Conservation (phyloP, 2,797 vertebrate genomes). For the Chromobotia macracanthus region DNA sequence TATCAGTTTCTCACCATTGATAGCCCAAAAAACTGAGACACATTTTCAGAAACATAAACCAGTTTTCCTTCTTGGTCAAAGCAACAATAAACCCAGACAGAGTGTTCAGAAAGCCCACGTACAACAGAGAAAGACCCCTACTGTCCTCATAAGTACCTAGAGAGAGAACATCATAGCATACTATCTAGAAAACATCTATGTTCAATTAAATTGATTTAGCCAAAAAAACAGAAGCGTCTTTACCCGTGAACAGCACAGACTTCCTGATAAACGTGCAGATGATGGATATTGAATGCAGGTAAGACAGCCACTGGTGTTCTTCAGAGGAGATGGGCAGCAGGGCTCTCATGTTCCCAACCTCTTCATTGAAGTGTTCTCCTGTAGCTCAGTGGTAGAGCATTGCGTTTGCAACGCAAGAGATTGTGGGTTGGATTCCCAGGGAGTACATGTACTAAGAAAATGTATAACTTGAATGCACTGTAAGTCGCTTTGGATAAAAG, state of each 20-base stretch:
- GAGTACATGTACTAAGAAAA: too few species aligned
- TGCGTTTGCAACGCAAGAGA: conserved; percentile 64
- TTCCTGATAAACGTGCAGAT: conserved; percentile 82
- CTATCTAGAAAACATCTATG: not conserved
- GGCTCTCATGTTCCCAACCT: conserved; percentile 82
- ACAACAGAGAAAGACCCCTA: conserved; percentile 53
- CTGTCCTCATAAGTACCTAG: conserved; percentile 10
- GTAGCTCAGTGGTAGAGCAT: too few species aligned
- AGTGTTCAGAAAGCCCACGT: conserved; percentile 75
- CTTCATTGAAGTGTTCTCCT: conserved; percentile 85
- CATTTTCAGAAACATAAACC: conserved; percentile 85
- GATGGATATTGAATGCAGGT: conserved; percentile 87
- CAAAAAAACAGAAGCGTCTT: conserved; percentile 20
- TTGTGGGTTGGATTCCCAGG: too few species aligned
- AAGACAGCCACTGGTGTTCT: conserved; percentile 85
- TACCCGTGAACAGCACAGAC: conserved; percentile 70
- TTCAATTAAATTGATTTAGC: not conserved
- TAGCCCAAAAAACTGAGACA: conserved; percentile 79
- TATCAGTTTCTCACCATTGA: conserved; percentile 78
- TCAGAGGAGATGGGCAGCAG: conserved; percentile 78
- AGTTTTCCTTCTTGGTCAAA: conserved; percentile 75
- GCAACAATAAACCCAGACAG: conserved; percentile 84
- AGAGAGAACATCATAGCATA: not conserved
- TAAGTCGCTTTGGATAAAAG: too few species aligned
- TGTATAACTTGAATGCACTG: too few species aligned